These are phyloP conservation scores for Etheostoma cragini DNA, from an alignment of 2,113 vertebrate species.

Conservation along the genomic window DNA sequence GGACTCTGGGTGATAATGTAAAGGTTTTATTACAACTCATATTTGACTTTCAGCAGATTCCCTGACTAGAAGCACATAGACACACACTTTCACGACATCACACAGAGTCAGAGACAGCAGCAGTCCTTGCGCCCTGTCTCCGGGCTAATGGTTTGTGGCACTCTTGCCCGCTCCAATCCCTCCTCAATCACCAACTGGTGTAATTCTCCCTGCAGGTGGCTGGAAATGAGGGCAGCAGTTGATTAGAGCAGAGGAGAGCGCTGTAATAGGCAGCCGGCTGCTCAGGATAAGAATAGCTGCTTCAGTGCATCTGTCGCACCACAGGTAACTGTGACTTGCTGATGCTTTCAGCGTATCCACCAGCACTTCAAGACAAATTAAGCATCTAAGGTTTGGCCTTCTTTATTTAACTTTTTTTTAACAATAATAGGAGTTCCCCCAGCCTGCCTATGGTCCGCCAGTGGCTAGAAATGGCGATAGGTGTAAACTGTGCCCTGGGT, in stretches of 20 bases:
- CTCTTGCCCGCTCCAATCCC: constrained; percentile 41
- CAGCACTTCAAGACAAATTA: not conserved
- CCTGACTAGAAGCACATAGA: not conserved
- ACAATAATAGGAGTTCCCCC: no score
- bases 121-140: constrained; percentile 32
- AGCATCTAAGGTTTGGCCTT: not conserved
- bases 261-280: constrained; percentile 46
- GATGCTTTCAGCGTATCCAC: not conserved
- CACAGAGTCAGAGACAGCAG: constrained; percentile 31
- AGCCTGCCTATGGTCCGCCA: no score
- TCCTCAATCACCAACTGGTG: constrained; percentile 63
- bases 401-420: not conserved
- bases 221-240: constrained; percentile 66
- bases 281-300: constrained; percentile 45
- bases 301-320: constrained; percentile 19
- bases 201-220: constrained; percentile 54
- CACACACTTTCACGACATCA: constrained; percentile 13
- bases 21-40: constrained; percentile 27
- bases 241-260: constrained; percentile 55
- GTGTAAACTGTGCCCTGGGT: no score
- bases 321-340: constrained; percentile 33
- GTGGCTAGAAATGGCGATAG: no score
- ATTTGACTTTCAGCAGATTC: constrained; percentile 9
- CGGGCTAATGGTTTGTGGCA: constrained; percentile 59
- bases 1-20: not conserved